Evolutionary conservation across 2,113 vertebrate species (phyloP).

Genomic region (Hassar affinis): DNA sequence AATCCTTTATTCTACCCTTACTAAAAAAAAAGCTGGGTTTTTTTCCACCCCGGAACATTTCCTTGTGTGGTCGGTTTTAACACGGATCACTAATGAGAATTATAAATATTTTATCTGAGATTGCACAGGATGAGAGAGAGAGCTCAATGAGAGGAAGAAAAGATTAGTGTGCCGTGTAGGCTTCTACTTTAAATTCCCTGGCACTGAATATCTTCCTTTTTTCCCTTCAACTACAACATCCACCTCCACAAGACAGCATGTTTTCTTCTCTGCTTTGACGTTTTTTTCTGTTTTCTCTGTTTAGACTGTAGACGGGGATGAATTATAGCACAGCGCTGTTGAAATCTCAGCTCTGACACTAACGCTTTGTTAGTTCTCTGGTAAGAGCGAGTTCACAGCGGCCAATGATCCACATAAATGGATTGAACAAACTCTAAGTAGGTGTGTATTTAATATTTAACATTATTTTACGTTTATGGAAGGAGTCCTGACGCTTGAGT

Average conservation of each 20-base stretch:
- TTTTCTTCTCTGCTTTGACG: not conserved
- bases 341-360: too few species aligned
- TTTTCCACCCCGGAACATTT: not conserved
- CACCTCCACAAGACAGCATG: conserved; percentile 4
- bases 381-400: not conserved
- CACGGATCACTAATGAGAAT: not conserved
- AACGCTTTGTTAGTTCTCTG: not conserved
- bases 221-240: not conserved
- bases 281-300: not conserved
- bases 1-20: not conserved
- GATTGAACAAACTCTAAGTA: too few species aligned
- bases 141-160: not conserved
- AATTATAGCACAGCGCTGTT: not conserved
- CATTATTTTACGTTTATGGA: too few species aligned
- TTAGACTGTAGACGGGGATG: not conserved
- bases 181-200: conserved; percentile 23
- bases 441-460: too few species aligned
- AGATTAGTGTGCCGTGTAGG: conserved; percentile 7
- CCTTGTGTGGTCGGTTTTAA: not conserved
- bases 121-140: conserved; percentile 19
- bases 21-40: not conserved
- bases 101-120: conserved; percentile 1
- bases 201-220: not conserved
- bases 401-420: too few species aligned
- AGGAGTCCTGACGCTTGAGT: too few species aligned